Evolutionary conservation across 1,140 invertebrate genomes (phyloP).

Genomic region (Maconellicoccus hirsutus): DNA sequence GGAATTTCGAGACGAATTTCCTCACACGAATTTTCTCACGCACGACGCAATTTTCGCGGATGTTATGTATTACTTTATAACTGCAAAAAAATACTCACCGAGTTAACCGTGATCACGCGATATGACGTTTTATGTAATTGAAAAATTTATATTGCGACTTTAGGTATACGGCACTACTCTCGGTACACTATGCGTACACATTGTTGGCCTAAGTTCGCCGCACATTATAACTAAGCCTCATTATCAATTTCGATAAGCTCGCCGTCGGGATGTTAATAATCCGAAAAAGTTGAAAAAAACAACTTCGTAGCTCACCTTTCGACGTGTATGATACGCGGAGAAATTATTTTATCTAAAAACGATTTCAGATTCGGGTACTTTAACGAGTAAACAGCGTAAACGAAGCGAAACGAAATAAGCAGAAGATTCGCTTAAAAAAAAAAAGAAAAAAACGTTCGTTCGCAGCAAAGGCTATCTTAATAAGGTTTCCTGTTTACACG

Average conservation of each 20-base stretch:
- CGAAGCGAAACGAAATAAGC: neutral
- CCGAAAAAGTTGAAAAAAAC: neutral
- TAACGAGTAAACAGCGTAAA: neutral
- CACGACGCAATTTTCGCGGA: no score
- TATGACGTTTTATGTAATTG: no score
- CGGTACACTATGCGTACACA: no score
- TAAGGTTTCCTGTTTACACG: neutral
- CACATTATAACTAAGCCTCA: neutral
- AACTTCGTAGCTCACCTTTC: neutral
- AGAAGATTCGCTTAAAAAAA: neutral
- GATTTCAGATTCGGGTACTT: neutral
- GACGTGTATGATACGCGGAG: no score
- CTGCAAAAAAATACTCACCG: no score
- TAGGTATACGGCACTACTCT: no score
- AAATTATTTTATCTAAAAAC: neutral
- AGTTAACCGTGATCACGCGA: no score
- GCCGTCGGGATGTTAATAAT: slow-evolving; percentile 1
- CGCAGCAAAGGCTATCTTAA: neutral
- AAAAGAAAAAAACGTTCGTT: neutral
- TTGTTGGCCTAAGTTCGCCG: no score
- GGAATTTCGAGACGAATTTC: no score
- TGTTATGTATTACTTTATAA: no score
- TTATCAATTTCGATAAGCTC: neutral
- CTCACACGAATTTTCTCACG: no score
- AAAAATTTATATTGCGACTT: no score